Percentiles rank a stretch among this genome's conserved stretches.
These are phyloP conservation scores for Drosophila rufa DNA, from an alignment of 1,140 invertebrate genomes.

Conservation along the genomic window DNA sequence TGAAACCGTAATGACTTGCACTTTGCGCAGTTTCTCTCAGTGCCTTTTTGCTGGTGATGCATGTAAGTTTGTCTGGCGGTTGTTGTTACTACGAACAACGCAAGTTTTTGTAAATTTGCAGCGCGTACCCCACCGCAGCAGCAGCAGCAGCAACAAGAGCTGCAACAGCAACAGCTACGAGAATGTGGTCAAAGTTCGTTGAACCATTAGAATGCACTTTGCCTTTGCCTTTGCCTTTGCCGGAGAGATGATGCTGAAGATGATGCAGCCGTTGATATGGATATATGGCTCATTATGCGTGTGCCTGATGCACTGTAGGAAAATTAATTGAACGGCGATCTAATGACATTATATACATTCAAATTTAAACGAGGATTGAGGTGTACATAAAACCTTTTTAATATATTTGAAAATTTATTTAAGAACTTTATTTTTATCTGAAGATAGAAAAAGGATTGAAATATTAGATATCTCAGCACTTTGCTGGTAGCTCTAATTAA, in stretches of 20 bases:
- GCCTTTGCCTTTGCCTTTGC: constrained; percentile 37
- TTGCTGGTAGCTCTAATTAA: too few relatives aligned
- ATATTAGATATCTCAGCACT: too few relatives aligned
- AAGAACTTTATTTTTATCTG: neutral
- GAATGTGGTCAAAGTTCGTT: constrained; percentile 77
- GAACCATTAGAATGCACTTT: constrained; percentile 68
- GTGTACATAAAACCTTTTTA: too few relatives aligned
- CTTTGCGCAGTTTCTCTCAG: constrained; percentile 4
- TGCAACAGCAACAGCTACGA: constrained; percentile 37
- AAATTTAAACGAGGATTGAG: too few relatives aligned
- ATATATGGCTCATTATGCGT: constrained; percentile 5
- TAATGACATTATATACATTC: neutral
- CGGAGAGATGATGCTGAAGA: constrained; percentile 15
- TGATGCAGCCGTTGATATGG: constrained; percentile 23
- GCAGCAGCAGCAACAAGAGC: constrained; percentile 22
- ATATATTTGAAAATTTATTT: neutral
- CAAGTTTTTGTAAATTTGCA: constrained; percentile 58
- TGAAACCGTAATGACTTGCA: too few relatives aligned
- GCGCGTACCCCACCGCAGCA: constrained; percentile 40
- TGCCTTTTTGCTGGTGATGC: constrained; percentile 3
- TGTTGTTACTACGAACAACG: constrained; percentile 30
- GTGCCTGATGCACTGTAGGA: constrained; percentile 16
- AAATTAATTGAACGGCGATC: neutral
- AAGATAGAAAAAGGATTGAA: neutral
- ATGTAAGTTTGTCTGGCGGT: constrained; percentile 24